Evolutionary conservation across 1,140 invertebrate species (phyloP), one percentile per base, ranked within the genome.

Genomic region (Drosophila bifasciata): DNA sequence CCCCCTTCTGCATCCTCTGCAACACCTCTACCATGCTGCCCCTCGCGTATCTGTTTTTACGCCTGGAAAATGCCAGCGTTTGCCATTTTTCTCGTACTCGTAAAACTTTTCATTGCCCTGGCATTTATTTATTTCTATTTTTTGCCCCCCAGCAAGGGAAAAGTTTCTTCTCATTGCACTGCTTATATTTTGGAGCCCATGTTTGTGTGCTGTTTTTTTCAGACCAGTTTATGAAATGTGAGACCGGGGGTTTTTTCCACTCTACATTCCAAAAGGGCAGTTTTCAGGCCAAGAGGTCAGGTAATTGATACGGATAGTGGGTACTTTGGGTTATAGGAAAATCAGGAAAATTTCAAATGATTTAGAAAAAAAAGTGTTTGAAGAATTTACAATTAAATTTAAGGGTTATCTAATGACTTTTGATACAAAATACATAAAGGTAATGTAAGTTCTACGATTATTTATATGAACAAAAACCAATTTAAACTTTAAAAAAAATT

Each of bases 91-190:
- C 32, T 36, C 59, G 43, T 44, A 45, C 23, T 28, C 25, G 48
- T 44, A 40, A 59, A 79, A 83, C 56, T 53, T 85, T 84, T 45
- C 53, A 23, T 36, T 21, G 40, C 57, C 57, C 45, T 39, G 39
- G 23, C 72, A 77, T 36, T 70, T 74, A 57, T 66, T 71, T 74
- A 69, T 68, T 84, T 62, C 64, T 74, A 79, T 84, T 84, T 83
- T 60, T 41, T 19, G 19, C 44, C 16, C 44, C 16, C 21, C 25
- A 55, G 43, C 57, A 11, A 32, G 23, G 39, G 16, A 63, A 59
- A 76, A 62, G 52, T 76, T 70, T n/a, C n/a, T 70, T n/a, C n/a
- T 5, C 50, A 8, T 50, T 58, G 21, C 43, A 44, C 39, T 55
- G 63, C 57, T 63, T 75, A 71, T 77, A 69, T 74, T 63, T 69